Evolutionary conservation across 2,797 vertebrate species (phyloP), one percentile per base, ranked within the genome.

Genomic region (Urocyon cinereoargenteus): DNA sequence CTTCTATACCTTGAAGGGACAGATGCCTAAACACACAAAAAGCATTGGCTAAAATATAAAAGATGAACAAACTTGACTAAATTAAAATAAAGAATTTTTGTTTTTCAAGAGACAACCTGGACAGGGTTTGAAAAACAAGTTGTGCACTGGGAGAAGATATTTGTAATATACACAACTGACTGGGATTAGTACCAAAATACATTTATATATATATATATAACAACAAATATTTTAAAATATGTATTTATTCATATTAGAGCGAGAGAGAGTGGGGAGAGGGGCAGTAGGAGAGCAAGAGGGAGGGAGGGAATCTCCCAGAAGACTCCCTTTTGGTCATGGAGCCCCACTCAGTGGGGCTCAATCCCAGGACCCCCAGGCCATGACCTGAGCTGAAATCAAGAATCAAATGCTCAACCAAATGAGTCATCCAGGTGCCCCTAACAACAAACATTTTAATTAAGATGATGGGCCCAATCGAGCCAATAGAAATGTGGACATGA

Each of bases 51-150:
- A 77, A 86, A 57, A 86, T 70, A 64, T 45, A 73, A 64, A 94
- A 88, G 31, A 26, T 78, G 26, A 92, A 94, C 70, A 85, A 28
- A 62, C 34, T 59, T 59, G 72, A 68, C 36, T 57, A 19, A 70
- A 86, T 62, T 82, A 90, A 86, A 90, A 93, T 82, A 51, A 64
- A 72, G 55, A 73, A 55, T 53, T 83, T 78, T 85, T 90, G 26
- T 31, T 82, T 94, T 89, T 61, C 18, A 81, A 77, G 57, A 95
- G 24, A 45, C 19, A 61, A 73, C 36, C 61, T 70, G 61, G 70
- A 89, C 55, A 66, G 18, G 66, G 13, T 78, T 75, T 22, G 59
- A 93, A 93, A 81, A 26, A 49, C 34, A 86, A 70, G 26, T 53
- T 19, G 26, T 24, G 66, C 24, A 53, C 5, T 57, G 21, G 57